A percentile compares a stretch with the other conserved stretches of the same genome.
phyloP scores from a whole-genome alignment of 2,888 invertebrate genomes.

The Blastobasis lacticolella region DNA sequence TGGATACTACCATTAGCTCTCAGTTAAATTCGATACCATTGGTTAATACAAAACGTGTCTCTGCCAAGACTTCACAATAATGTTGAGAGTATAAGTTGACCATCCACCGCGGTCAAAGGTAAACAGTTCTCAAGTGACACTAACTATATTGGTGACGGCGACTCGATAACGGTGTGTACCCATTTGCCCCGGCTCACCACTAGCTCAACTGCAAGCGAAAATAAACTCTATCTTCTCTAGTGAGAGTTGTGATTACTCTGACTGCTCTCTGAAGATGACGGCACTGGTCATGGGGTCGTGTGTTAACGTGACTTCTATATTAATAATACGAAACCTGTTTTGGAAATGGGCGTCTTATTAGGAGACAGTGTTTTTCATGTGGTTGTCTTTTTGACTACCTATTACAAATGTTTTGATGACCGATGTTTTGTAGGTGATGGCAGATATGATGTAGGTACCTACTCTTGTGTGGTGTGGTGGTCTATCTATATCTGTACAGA shows the following conservation, averaged over 20 bases:
- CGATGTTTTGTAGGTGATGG: no score
- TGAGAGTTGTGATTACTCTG: slow-evolving; percentile 28
- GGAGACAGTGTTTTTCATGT: neutral
- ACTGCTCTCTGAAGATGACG: slow-evolving; percentile 20
- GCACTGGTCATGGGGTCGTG: slow-evolving; percentile 44
- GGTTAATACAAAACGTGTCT: no score
- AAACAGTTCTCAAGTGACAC: slow-evolving; percentile 38
- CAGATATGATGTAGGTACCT: no score
- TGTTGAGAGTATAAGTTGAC: neutral
- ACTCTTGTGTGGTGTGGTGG: no score
- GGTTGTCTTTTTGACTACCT: no score
- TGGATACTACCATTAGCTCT: no score
- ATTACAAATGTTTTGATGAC: no score
- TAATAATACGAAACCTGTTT: slow-evolving; percentile 41
- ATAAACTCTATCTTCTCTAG: neutral
- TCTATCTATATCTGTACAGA: no score
- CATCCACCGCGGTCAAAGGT: slow-evolving; percentile 32
- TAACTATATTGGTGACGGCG: slow-evolving; percentile 44
- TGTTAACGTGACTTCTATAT: slow-evolving; percentile 51
- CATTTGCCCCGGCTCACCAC: slow-evolving; percentile 33
- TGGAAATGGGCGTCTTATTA: neutral
- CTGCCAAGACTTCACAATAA: neutral
- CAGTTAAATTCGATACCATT: no score
- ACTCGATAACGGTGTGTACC: slow-evolving; percentile 61
- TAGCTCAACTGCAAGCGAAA: neutral